Conservation (phyloP, 2,888 invertebrate genomes). For the Proisotoma minuta region DNA sequence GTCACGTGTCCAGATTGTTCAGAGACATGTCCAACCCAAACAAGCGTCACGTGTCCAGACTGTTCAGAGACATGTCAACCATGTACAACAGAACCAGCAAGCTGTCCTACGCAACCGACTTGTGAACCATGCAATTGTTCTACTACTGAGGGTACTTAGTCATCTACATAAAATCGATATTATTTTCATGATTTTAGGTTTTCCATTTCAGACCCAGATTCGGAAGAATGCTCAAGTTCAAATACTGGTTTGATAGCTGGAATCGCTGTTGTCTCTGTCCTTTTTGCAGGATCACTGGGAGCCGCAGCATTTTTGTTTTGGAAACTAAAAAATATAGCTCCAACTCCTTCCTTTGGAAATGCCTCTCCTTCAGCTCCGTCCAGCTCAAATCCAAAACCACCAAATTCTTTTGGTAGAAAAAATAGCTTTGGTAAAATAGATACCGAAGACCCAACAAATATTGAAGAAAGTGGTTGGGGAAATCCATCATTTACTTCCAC, state of each 20-base stretch:
- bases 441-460: background rate
- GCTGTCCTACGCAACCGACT: no score
- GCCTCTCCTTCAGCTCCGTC: no score
- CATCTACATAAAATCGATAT: no score
- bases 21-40: background rate
- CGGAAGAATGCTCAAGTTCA: no score
- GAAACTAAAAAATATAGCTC: background rate
- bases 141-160: no score
- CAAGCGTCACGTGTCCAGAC: background rate
- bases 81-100: no score
- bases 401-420: background rate
- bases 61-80: background rate
- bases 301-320: background rate
- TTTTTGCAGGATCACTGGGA: background rate
- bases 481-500: background rate
- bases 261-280: background rate
- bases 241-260: slow-evolving; percentile 7
- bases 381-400: no score
- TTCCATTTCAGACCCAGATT: no score
- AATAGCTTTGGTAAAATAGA: background rate
- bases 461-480: background rate
- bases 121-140: no score
- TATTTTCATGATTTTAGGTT: no score
- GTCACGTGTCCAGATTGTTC: background rate
- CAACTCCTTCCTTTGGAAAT: background rate